Evolutionary conservation across 2,888 invertebrate genomes (phyloP), one percentile per base, ranked within the genome.

Genomic region (Trisateles emortualis): DNA sequence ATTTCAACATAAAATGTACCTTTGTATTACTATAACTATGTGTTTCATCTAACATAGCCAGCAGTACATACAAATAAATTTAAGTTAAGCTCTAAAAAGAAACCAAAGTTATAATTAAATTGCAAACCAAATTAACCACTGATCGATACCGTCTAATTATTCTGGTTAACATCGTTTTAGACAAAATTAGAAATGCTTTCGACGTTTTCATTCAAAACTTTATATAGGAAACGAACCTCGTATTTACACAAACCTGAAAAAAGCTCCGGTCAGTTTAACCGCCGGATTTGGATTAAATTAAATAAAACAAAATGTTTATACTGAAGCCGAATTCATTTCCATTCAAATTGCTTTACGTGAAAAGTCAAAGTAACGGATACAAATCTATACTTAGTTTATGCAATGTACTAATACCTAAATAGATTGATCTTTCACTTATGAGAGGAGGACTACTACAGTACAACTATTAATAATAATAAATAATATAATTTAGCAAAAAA

Each of bases 241-340:
- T 36, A 19, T 36, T 17, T 64, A 19, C 45, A 13, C 24, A 47
- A 40, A n/a, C 29, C 32, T 32, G 5, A 46, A 43, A 59, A 52
- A 36, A 19, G 16, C 9, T 14, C 5, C 3, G 13, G 8, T 17
- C 46, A 43, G 8, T 26, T 26, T 35, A 33, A 13, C 24, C 46
- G 26, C 19, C 10, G 10, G 35, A 6, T 55, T 44, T 39, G 1
- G 50, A 57, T 55, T 33, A 1, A 57, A 67, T 64, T 41, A 43
- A 51, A 55, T 53, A 11, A 51, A 63, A 48, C 48, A 47, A 44
- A 66, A 56, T 51, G 16, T 46, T 55, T 52, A 35, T 22, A 19
- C 29, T 19, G 19, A 46, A 3, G 9, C 24, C 5, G 29, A 54
- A 54, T 58, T 54, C 5, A 58, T 61, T 68, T 58, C 35, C 49